Conservation (phyloP, 2,113 vertebrate species). For the Oreochromis niloticus region DNA sequence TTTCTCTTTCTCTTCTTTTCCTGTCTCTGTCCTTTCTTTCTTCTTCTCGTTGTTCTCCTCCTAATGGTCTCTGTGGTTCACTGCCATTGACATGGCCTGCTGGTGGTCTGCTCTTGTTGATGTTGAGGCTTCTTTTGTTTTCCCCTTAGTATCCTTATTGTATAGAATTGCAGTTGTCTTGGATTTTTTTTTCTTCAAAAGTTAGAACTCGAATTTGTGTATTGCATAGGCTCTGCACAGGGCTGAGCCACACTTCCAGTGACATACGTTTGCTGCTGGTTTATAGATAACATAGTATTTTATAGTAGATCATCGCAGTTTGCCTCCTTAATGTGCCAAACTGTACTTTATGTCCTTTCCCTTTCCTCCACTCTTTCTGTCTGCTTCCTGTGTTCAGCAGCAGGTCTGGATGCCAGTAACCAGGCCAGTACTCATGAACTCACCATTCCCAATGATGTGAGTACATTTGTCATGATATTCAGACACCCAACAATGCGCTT, state of each 20-base stretch:
- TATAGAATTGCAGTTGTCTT: background rate
- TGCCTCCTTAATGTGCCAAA: constrained; percentile 74
- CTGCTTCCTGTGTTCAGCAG: constrained; percentile 60
- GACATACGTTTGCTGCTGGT: background rate
- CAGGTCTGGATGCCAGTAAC: constrained; percentile 96
- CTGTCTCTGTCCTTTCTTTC: constrained; percentile 60
- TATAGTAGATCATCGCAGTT: background rate
- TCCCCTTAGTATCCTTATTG: background rate
- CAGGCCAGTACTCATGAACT: constrained; percentile 98
- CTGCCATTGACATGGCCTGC: constrained; percentile 70
- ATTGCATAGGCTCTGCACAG: background rate
- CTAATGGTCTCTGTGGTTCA: constrained; percentile 53
- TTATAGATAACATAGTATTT: background rate
- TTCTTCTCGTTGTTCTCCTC: constrained; percentile 50
- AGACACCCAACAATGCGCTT: background rate
- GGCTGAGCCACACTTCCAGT: background rate
- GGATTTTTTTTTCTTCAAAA: background rate
- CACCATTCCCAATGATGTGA: constrained; percentile 99
- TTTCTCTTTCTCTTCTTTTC: constrained; percentile 36
- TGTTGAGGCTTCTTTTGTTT: constrained; percentile 58
- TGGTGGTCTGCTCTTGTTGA: constrained; percentile 76
- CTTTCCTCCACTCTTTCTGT: constrained; percentile 22
- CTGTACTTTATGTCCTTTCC: constrained; percentile 58
- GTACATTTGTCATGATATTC: constrained; percentile 59
- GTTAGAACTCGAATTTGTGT: background rate